Conservation (phyloP, 1,140 invertebrate species). For the Aphidius gifuensis region DNA sequence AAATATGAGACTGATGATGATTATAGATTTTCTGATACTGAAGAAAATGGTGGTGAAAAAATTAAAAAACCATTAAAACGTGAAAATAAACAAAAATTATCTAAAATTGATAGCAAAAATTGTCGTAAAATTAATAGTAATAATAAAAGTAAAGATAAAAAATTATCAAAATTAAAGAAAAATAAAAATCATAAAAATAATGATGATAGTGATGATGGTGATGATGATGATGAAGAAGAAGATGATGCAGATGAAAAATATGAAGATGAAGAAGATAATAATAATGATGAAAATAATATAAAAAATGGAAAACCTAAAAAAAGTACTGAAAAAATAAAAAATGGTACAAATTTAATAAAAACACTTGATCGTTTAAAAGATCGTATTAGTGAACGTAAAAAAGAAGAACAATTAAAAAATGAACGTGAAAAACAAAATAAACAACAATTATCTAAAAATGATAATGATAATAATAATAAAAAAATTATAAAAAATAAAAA, state of each 20-base stretch:
- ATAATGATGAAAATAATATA: too few relatives aligned
- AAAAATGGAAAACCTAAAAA: too few relatives aligned
- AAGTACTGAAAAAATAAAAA: conserved; percentile 15
- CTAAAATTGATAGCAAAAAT: conserved; percentile 34
- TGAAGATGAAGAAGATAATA: conserved; percentile 10
- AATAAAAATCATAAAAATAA: conserved; percentile 36
- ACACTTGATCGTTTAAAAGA: conserved; percentile 53
- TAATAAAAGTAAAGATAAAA: conserved; percentile 29
- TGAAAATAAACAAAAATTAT: conserved; percentile 38
- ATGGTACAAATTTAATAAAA: conserved; percentile 33
- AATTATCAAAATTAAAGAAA: conserved; percentile 22
- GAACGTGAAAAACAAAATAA: conserved; percentile 56
- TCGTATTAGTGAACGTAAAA: conserved; percentile 64
- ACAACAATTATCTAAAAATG: conserved; percentile 44
- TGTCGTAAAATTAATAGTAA: too few relatives aligned
- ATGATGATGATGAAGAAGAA: conserved; percentile 32
- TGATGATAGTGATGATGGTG: conserved; percentile 16
- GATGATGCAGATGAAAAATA: conserved; percentile 33
- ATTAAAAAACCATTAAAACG: conserved; percentile 47
- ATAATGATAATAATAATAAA: conserved; percentile 17
- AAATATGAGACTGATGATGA: conserved; percentile 35
- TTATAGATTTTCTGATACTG: conserved; percentile 43
- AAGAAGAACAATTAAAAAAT: conserved; percentile 65
- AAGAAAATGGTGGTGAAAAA: conserved; percentile 28
- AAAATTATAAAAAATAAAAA: conserved; percentile 40